Evolutionary conservation across 2,888 invertebrate species (phyloP), one percentile per base, ranked within the genome.

Genomic region (Noctua janthina): DNA sequence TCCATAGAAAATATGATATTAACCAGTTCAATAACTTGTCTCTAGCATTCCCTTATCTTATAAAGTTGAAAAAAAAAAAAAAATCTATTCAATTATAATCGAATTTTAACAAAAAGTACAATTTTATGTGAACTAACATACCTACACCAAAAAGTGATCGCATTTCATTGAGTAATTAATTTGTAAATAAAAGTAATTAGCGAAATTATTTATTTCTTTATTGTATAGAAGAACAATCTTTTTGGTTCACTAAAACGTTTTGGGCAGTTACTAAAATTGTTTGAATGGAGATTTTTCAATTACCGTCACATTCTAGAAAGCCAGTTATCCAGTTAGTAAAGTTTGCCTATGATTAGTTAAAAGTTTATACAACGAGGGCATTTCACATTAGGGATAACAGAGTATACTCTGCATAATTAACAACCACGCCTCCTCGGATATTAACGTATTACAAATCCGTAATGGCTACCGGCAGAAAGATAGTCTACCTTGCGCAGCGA

Each of bases 21-120:
- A 74, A 80, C 54, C 76, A 79, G 5, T 76, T 73, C 68, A 71
- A 56, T 76, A 72, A 71, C 70, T 49, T 84, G 56, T 82, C 71
- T 85, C 73, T 85, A 90, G 68, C 87, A 88, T 89, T 90, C 90
- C 90, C 83, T 90, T 83, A 77, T 79, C 72, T 74, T 67, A 78
- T 64, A 83, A 71, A 39, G 59, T 81, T 86, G 71, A 83, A 76
- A 56, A 70, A 49, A 70, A 49, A 23, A 77, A 35, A 77, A 66
- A 76, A 79, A 72, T 74, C 70, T 77, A 79, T 77, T 72, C 74
- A 56, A 76, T 79, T 75, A 62, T 82, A 86, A 78, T 74, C 66
- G 76, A 77, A 49, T 79, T 81, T 83, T 77, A 81, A 79, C 75
- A 71, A 68, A 83, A 87, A 90, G 88, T 89, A 89, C 90, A 89